Base-by-base conservation (phyloP, 2,113 vertebrate genomes). In the Phalacrocorax pelagicus region DNA sequence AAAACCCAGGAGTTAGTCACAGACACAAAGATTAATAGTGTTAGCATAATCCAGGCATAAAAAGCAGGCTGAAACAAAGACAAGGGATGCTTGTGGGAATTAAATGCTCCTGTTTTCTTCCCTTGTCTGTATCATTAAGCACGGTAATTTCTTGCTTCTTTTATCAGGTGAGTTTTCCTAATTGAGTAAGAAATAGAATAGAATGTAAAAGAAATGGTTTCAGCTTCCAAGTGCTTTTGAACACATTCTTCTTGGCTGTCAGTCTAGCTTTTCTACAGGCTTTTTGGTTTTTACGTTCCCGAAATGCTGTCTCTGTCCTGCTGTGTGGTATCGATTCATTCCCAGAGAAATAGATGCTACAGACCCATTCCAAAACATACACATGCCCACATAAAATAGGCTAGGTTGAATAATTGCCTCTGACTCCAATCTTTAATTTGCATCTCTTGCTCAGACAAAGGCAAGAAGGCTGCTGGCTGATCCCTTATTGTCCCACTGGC, bases 21-120 rank as follows among this genome's bases (percentile, higher is more conserved):
- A 75, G 94, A 6, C 85, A 26, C 54, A 15, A 16, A 85, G 90
- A 47, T 49, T 67, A 18, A 91, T 10, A 26, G 85, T 36, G 83
- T 20, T 57, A 23, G 86, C 54, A 11, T 46, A 42, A 86, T 52
- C 36, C 83, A 6, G 80, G 87, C 70, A 7, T 26, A 9, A 66
- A 58, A 78, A 74, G 18, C 67, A 58, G 88, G 47, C 88, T 14
- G 88, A 92, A 72, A 92, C 94, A 95, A 94, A 94, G 92, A 29
- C 46, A 2, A 26, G 65, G 36, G 40, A 15, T 36, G 72, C 79
- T 27, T 44, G 0, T 4, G 80, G 55, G 66, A 49, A 65, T 44
- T 9, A 55, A 52, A 55, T 2, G 61, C 72, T 66, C 52, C 69
- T 14, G 54, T 49, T 72, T 30, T 11, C 55, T 24, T 15, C 75